phyloP scores from a whole-genome alignment of 2,113 vertebrate species.

The Telmatochromis sp. region DNA sequence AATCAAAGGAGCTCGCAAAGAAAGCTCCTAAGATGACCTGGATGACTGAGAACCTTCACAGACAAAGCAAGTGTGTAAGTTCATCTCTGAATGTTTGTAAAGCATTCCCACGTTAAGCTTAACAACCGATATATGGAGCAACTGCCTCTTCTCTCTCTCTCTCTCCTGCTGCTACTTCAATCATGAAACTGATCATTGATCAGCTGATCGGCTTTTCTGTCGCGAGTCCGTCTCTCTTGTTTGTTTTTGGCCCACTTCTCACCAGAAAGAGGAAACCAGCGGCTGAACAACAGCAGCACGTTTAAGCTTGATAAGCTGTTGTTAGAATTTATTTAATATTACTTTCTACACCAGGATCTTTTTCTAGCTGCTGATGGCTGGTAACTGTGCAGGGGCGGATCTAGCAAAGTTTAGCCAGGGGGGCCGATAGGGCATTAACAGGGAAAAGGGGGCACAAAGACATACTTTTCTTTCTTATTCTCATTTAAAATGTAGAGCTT shows the following conservation, averaged over 20 bases:
- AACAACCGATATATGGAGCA: rapidly evolving
- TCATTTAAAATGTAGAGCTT: no score
- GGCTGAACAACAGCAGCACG: neutral
- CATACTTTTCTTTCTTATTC: no score
- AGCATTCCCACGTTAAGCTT: neutral
- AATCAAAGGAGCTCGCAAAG: neutral
- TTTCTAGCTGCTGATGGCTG: no score
- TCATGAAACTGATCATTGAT: rapidly evolving
- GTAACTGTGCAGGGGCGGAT: no score
- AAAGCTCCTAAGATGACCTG: neutral
- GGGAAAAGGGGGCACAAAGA: no score
- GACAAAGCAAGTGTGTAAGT: neutral
- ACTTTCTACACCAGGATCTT: rapidly evolving
- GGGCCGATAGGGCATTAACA: no score
- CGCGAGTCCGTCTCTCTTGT: rapidly evolving
- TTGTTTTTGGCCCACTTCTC: rapidly evolving
- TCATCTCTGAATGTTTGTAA: neutral
- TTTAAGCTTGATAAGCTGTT: neutral
- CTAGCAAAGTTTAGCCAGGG: no score
- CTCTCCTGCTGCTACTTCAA: neutral
- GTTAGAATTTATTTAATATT: no score
- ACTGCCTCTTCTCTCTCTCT: neutral
- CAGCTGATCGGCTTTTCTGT: neutral
- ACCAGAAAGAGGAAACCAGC: neutral
- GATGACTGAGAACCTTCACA: neutral